Evolutionary conservation across 2,113 vertebrate species (phyloP).

Genomic region (Gasterosteus aculeatus): DNA sequence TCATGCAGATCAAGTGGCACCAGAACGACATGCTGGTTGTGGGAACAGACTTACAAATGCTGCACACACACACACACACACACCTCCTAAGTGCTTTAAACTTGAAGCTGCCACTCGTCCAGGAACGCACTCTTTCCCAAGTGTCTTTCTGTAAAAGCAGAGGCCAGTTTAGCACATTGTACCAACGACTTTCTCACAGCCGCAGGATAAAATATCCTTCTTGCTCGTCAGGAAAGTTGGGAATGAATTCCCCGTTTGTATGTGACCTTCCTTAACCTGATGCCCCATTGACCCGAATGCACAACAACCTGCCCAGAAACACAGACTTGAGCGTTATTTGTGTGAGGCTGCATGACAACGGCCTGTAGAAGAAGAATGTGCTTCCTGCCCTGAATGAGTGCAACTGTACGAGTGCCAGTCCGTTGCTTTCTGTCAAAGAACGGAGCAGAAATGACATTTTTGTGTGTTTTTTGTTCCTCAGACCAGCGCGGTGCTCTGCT

Average conservation of each 20-base stretch:
- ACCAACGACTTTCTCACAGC: background rate
- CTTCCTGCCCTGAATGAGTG: background rate
- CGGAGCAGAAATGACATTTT: conserved; percentile 10
- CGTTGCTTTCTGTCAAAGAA: background rate
- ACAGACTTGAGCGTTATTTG: background rate
- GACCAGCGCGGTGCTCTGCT: conserved; percentile 92
- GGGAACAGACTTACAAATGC: background rate
- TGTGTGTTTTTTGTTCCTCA: conserved; percentile 72
- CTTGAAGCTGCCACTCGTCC: conserved; percentile 4
- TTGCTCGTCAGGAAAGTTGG: background rate
- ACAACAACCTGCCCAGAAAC: conserved; percentile 12
- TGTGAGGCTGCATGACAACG: background rate
- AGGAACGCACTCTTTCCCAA: background rate
- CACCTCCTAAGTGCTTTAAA: background rate
- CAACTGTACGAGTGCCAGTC: background rate
- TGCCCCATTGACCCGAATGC: conserved; percentile 56
- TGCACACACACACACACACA: background rate
- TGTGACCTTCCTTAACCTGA: conserved; percentile 5
- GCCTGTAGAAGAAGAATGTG: background rate
- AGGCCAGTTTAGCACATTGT: background rate
- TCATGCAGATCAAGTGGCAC: conserved; percentile 43
- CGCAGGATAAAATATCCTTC: background rate
- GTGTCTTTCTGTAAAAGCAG: conserved; percentile 4
- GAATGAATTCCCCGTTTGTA: background rate
- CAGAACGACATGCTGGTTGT: conserved; percentile 31